Base-by-base conservation (phyloP, 2,797 vertebrate genomes). In the Protonibea diacanthus region DNA sequence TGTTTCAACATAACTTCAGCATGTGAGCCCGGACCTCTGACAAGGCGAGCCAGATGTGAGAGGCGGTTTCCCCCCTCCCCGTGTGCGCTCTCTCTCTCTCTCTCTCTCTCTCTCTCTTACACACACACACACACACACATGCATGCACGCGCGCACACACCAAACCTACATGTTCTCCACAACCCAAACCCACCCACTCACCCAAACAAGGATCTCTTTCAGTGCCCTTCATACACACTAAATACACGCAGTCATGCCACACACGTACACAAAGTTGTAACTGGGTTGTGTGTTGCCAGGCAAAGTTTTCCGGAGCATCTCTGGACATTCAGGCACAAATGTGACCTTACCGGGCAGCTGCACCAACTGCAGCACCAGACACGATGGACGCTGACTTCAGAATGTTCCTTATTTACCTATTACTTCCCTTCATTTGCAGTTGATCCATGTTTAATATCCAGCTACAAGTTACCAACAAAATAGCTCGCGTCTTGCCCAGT, bases 181-280 rank as follows among this genome's bases (percentile, higher is more conserved):
- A 49, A 84, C 83, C 74, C 83, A 80, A 88, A 92, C 84, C 78
- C 86, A 90, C 86, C 86, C 89, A 85, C 82, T 82, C 84, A 90
- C 83, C 84, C 82, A 86, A 87, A 92, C 93, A 93, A 94, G 86
- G 82, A 85, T 91, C 81, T 82, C 89, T 92, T 94, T 93, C 89
- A 91, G 82, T 82, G 84, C 79, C 89, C 68, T 33, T 82, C 79
- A 83, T 71, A 77, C 81, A 73, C 64, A 83, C 86, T 71, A 70
- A 78, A 63, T 87, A 84, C 88, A 84, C 78, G 64, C 78, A 83
- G 49, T 21, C 75, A 68, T 63, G 27, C 48, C 78, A 75, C 64
- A 80, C 79, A 71, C 9, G 25, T 69, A 47, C 48, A 47, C 40
- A 42, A 66, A 47, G 29, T 57, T 68, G 12, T 53, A 70, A 45